Percentiles rank a stretch among this genome's conserved stretches.
Conservation (phyloP, 1,140 invertebrate species). For the Diorhabda sublineata region DNA sequence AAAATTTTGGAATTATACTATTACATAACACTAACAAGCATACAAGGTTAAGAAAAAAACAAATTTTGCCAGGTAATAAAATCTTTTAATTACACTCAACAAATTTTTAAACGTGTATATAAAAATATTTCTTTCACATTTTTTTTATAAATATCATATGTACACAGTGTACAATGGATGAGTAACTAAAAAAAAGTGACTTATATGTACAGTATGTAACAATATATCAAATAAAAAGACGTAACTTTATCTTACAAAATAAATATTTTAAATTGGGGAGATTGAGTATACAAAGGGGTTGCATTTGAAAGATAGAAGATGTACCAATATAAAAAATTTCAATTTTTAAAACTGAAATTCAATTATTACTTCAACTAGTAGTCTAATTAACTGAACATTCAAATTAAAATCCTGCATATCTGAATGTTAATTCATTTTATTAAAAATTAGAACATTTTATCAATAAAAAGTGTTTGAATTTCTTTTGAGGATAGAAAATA, state of each 20-base stretch:
- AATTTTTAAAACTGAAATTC: too few species aligned
- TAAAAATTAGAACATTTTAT: too few species aligned
- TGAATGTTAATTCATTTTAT: too few species aligned
- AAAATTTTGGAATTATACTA: too few species aligned
- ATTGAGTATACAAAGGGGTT: background rate
- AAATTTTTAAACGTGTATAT: slow-evolving; percentile 20
- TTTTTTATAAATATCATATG: slow-evolving; percentile 22
- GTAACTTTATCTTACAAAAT: slow-evolving; percentile 1
- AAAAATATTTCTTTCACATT: slow-evolving; percentile 24
- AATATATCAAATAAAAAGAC: background rate
- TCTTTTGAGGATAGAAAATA: too few species aligned
- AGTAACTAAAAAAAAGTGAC: slow-evolving; percentile 4
- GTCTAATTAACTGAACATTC: too few species aligned
- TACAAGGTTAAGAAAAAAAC: background rate
- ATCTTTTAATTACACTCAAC: slow-evolving; percentile 26
- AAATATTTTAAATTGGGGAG: background rate
- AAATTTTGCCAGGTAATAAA: slow-evolving; percentile 19
- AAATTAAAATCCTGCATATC: too few species aligned
- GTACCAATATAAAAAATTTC: too few species aligned
- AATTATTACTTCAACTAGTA: too few species aligned
- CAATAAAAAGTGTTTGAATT: too few species aligned
- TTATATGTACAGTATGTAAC: background rate
- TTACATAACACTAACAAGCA: too few species aligned
- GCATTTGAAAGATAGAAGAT: too few species aligned
- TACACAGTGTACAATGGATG: slow-evolving; percentile 17